These are phyloP conservation scores for Lacerta viridis DNA, from an alignment of 2,797 vertebrate genomes.

Conservation along the genomic window DNA sequence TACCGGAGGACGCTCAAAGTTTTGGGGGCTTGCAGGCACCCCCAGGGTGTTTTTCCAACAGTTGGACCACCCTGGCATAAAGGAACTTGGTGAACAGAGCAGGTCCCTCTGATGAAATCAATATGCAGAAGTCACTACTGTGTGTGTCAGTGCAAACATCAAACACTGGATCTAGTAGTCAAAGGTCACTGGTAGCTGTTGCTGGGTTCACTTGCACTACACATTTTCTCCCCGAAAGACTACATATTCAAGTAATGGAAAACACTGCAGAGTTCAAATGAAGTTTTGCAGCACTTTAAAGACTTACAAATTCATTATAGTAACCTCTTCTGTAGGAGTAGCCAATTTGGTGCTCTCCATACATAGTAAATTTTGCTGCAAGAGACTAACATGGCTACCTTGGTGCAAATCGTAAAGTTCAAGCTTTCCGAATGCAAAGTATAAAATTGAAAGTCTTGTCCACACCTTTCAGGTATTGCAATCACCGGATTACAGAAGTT, in stretches of 20 bases:
- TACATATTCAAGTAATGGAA: too few species aligned
- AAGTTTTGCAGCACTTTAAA: background rate
- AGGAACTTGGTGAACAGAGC: background rate
- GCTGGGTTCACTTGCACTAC: background rate
- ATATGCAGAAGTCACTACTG: background rate
- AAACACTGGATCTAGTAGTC: background rate
- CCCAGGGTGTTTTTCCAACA: too few species aligned
- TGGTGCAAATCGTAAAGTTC: background rate
- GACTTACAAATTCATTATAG: background rate
- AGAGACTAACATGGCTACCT: background rate
- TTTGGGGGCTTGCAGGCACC: too few species aligned
- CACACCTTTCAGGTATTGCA: background rate
- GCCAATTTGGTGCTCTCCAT: too few species aligned
- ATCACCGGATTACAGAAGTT: constrained; percentile 19
- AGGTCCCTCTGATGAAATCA: background rate
- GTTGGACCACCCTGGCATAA: background rate
- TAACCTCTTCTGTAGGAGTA: background rate
- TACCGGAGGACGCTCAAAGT: too few species aligned
- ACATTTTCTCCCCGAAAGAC: background rate
- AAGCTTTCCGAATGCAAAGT: background rate
- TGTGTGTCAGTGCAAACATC: background rate
- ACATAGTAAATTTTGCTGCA: background rate
- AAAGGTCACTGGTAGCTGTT: background rate
- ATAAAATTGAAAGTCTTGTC: constrained; percentile 17
- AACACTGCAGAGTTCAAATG: background rate